Evolutionary conservation across 1,140 invertebrate species (phyloP).

Genomic region (Psilanteris sp.): DNA sequence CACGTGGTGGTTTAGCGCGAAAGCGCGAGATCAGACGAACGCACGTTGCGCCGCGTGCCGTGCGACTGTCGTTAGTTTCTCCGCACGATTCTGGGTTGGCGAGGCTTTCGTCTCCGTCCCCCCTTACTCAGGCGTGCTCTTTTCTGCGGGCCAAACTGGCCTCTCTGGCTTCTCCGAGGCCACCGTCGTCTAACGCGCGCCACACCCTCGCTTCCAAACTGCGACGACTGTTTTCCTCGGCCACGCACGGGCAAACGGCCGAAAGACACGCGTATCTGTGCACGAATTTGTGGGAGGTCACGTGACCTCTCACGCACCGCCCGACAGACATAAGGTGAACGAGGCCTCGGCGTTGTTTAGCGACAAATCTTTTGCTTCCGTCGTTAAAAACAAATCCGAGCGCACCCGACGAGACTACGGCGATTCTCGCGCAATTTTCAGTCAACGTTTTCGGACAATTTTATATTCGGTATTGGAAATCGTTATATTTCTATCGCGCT

Average conservation of each 20-base stretch:
- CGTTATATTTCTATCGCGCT: too few relatives aligned
- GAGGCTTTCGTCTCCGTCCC: conserved; percentile 32
- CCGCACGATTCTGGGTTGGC: conserved; percentile 57
- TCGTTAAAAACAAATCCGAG: too few relatives aligned
- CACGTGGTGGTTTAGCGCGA: conserved; percentile 48
- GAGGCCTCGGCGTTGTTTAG: too few relatives aligned
- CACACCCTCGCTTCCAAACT: conserved; percentile 43
- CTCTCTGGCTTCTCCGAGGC: conserved; percentile 40
- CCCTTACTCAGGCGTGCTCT: conserved; percentile 40
- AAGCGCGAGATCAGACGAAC: conserved; percentile 41
- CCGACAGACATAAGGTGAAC: not conserved
- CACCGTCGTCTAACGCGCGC: conserved; percentile 42
- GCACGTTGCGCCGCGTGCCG: conserved; percentile 63
- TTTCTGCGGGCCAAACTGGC: conserved; percentile 36
- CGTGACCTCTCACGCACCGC: conserved; percentile 3
- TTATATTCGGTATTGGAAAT: too few relatives aligned
- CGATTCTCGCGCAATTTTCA: too few relatives aligned
- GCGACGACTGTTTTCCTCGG: conserved; percentile 43
- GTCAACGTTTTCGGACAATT: too few relatives aligned
- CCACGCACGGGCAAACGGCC: conserved; percentile 1
- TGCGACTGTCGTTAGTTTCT: conserved; percentile 57
- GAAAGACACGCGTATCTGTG: conserved; percentile 6
- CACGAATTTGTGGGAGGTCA: conserved; percentile 15
- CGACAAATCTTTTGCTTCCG: too few relatives aligned
- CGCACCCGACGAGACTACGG: too few relatives aligned